These are phyloP conservation scores for Halesus radiatus DNA, from an alignment of 1,140 invertebrate species.

Conservation along the genomic window DNA sequence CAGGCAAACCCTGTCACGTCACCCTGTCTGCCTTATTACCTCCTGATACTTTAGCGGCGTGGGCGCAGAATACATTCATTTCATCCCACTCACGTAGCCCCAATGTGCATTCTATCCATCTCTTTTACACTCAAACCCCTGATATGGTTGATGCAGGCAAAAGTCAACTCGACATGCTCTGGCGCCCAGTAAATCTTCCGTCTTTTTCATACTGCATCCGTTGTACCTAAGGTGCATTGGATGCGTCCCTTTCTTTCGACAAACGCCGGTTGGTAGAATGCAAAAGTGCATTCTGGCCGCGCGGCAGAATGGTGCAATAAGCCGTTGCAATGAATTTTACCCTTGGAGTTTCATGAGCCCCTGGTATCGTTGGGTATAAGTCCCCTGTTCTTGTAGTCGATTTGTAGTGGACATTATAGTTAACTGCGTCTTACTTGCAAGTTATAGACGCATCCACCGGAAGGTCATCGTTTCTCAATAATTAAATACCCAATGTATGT, in stretches of 20 bases:
- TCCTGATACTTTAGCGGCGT: conserved; percentile 50
- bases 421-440: too few species aligned
- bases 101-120: conserved; percentile 49
- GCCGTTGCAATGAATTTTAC: not conserved
- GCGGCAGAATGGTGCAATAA: not conserved
- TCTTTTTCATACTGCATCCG: conserved; percentile 27
- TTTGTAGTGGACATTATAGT: conserved; percentile 15
- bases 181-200: not conserved
- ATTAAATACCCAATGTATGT: too few species aligned
- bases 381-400: conserved; percentile 40
- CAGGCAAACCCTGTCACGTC: too few species aligned
- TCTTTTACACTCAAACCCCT: conserved; percentile 22
- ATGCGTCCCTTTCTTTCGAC: conserved; percentile 36
- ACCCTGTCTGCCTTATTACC: conserved; percentile 15
- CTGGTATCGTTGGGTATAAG: conserved; percentile 32
- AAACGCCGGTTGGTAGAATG: not conserved
- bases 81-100: conserved; percentile 38
- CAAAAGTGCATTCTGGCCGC: conserved; percentile 1
- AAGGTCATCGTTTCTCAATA: too few species aligned
- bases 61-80: conserved; percentile 45
- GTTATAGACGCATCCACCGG: too few species aligned
- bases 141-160: not conserved
- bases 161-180: not conserved
- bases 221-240: conserved; percentile 31
- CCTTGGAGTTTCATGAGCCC: conserved; percentile 22